These are phyloP conservation scores for Crossaster papposus DNA, from an alignment of 53 echinoderm and acorn worm species.

Conservation along the genomic window DNA sequence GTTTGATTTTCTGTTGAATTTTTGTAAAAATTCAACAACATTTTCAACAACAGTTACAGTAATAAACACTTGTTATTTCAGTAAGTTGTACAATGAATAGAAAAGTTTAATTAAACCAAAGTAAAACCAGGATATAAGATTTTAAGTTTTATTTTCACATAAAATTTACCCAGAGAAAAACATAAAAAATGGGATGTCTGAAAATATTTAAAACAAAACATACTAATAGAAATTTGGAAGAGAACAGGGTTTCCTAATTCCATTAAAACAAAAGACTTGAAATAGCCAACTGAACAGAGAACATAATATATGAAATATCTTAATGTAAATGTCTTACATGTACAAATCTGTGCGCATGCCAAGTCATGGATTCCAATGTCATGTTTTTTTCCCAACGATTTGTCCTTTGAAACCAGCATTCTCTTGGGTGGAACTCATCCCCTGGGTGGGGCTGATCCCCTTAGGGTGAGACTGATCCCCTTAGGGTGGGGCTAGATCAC, in stretches of 20 bases:
- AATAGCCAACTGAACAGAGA: no score
- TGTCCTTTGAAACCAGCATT: not conserved
- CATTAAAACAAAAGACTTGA: no score
- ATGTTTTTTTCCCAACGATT: not conserved
- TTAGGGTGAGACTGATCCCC: not conserved
- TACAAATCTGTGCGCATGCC: no score
- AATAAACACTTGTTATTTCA: not conserved
- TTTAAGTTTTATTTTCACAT: not conserved
- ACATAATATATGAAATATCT: no score
- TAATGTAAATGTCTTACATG: no score
- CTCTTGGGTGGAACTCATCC: not conserved
- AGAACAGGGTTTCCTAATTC: no score
- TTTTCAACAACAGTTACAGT: not conserved
- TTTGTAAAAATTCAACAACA: not conserved
- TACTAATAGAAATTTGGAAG: no score
- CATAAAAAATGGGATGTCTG: no score
- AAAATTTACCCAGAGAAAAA: not conserved
- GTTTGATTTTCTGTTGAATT: not conserved
- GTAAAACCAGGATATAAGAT: not conserved
- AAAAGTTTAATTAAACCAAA: not conserved
- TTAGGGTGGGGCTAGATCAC: conserved; percentile 12
- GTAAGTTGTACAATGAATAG: not conserved
- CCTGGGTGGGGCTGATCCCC: not conserved
- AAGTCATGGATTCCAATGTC: no score
- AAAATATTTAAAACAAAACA: no score